phyloP scores from a whole-genome alignment of 2,888 invertebrate species.

The Orgyia antiqua region DNA sequence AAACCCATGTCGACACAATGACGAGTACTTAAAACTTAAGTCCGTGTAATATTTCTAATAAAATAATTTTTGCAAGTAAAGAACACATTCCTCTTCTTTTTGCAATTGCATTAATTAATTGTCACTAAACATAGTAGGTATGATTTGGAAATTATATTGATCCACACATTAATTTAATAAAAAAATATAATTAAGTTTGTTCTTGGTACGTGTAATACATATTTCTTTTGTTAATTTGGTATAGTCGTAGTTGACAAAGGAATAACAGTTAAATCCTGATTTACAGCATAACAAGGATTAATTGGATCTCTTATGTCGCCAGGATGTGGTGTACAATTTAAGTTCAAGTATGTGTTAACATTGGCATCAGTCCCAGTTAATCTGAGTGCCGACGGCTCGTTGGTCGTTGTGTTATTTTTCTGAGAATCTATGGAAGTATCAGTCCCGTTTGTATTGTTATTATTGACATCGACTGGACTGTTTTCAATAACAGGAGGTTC shows the following conservation, averaged over 20 bases:
- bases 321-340: constrained; percentile 44
- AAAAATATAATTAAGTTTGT: too few relatives aligned
- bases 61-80: too few relatives aligned
- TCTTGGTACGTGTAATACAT: too few relatives aligned
- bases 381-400: constrained; percentile 38
- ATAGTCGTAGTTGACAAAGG: constrained; percentile 37
- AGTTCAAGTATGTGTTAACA: constrained; percentile 16
- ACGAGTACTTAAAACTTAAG: too few relatives aligned
- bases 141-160: too few relatives aligned
- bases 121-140: too few relatives aligned
- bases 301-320: constrained; percentile 59
- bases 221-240: too few relatives aligned
- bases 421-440: constrained; percentile 3
- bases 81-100: too few relatives aligned
- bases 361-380: constrained; percentile 29
- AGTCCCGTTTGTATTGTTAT: constrained; percentile 12
- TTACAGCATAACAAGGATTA: constrained; percentile 59
- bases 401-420: constrained; percentile 17
- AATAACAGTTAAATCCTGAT: constrained; percentile 59
- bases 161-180: too few relatives aligned
- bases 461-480: constrained; percentile 25
- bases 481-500: constrained; percentile 40
- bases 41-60: too few relatives aligned
- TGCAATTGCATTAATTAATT: too few relatives aligned
- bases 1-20: too few relatives aligned